Evolutionary conservation across 1,140 invertebrate genomes (phyloP).

Genomic region (Phymorhynchus buccinoides): DNA sequence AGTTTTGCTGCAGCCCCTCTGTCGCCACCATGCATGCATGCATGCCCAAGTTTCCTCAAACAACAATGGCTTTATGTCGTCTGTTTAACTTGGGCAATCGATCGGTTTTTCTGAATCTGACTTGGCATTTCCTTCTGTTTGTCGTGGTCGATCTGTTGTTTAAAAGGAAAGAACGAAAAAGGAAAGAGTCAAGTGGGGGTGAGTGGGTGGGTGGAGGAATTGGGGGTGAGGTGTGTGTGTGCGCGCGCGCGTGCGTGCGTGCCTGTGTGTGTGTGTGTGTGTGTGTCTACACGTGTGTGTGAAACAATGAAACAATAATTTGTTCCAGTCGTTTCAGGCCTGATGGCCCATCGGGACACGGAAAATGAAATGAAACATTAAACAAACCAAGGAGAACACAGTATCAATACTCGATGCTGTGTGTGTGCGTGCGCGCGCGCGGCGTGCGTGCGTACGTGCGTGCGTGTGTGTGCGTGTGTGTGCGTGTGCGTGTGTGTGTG

Average conservation of each 20-base stretch:
- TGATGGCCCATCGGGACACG: too few species aligned
- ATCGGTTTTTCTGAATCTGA: background rate
- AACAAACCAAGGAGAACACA: too few species aligned
- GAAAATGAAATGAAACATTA: too few species aligned
- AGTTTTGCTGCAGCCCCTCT: background rate
- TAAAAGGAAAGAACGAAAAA: background rate
- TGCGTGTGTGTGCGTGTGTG: too few species aligned
- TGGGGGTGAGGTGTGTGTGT: background rate
- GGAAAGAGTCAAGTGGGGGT: background rate
- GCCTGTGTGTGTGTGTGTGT: background rate
- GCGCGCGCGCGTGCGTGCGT: background rate
- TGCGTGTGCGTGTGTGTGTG: too few species aligned
- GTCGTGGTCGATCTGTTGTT: background rate
- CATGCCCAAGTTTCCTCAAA: background rate
- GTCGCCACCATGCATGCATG: background rate
- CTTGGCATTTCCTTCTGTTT: constrained; percentile 11
- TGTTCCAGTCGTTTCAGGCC: too few species aligned
- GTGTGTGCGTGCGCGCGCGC: too few species aligned
- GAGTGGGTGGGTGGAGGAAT: background rate
- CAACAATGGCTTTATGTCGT: background rate
- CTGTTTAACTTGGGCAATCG: background rate
- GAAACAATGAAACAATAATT: too few species aligned
- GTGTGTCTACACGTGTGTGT: too few species aligned
- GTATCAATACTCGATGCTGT: too few species aligned
- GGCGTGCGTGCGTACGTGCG: too few species aligned